These are phyloP conservation scores for Dasypogon diadema DNA, from an alignment of 2,888 invertebrate genomes.

Conservation along the genomic window DNA sequence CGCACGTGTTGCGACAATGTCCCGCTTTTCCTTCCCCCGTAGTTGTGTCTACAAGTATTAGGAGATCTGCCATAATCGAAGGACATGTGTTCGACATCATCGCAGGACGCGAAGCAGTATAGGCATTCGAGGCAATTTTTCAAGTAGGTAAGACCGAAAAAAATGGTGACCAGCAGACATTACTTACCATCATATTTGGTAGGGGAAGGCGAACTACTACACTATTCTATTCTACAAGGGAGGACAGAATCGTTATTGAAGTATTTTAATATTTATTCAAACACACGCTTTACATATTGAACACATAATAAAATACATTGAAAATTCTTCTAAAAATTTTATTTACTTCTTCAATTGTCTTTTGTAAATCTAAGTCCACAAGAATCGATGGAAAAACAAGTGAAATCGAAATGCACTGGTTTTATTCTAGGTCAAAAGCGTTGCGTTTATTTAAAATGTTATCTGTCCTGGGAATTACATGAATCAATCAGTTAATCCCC, in stretches of 20 bases:
- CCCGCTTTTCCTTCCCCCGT: no score
- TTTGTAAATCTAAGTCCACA: constrained; percentile 43
- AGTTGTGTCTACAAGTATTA: no score
- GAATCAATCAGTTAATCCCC: background rate
- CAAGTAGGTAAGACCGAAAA: no score
- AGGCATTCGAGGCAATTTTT: no score
- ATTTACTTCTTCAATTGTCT: constrained; percentile 35
- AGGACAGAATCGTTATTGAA: background rate
- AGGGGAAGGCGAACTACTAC: no score
- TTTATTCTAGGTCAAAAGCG: background rate
- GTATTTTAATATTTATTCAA: constrained; percentile 21
- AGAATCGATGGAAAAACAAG: constrained; percentile 17
- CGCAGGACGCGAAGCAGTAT: no score
- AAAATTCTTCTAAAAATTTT: constrained; percentile 48
- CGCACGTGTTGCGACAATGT: no score
- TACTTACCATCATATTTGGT: no score
- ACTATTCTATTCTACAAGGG: background rate
- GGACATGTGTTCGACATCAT: no score
- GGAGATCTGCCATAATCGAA: no score
- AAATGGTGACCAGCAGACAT: no score
- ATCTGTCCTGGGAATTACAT: background rate
- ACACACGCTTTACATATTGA: constrained; percentile 39
- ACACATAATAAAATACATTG: constrained; percentile 30
- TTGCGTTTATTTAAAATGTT: background rate
- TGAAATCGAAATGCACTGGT: constrained; percentile 28